Percentiles rank a stretch among this genome's conserved stretches.
Conservation (phyloP, 1,140 invertebrate genomes). For the Pachypsylla venusta region DNA sequence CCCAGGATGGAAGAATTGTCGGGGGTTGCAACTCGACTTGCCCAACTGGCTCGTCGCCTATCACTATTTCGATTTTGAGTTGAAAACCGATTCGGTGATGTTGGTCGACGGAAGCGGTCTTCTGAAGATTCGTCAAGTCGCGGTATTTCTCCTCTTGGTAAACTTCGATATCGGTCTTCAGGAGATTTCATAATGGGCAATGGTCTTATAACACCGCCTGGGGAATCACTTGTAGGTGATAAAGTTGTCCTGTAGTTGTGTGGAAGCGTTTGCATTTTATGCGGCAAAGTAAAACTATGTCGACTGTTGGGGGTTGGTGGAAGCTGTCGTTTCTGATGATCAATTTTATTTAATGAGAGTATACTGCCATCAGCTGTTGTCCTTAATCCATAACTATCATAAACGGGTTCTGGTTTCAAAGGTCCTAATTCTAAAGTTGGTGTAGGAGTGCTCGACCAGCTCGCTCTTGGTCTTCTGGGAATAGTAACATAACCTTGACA, state of each 20-base stretch:
- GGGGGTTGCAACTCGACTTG: neutral
- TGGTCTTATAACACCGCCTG: neutral
- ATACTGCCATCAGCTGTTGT: neutral
- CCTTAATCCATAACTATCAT: neutral
- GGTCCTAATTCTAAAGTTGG: neutral
- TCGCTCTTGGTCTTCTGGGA: neutral
- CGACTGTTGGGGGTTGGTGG: neutral
- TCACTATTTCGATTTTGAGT: neutral
- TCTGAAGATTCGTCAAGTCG: too few species aligned
- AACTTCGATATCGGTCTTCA: neutral
- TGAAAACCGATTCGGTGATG: neutral
- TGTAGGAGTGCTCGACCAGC: neutral
- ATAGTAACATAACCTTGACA: neutral
- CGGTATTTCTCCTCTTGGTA: neutral
- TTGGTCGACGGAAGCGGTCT: neutral
- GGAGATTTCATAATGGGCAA: neutral
- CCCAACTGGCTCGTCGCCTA: neutral
- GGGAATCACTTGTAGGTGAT: too few species aligned
- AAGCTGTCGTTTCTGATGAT: neutral
- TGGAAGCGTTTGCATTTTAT: neutral
- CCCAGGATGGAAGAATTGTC: neutral
- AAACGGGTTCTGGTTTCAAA: neutral
- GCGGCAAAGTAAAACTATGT: neutral
- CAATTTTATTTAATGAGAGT: neutral
- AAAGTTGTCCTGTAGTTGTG: neutral